Evolutionary conservation across 2,113 vertebrate genomes (phyloP).

Genomic region (Budorcas taxicolor): DNA sequence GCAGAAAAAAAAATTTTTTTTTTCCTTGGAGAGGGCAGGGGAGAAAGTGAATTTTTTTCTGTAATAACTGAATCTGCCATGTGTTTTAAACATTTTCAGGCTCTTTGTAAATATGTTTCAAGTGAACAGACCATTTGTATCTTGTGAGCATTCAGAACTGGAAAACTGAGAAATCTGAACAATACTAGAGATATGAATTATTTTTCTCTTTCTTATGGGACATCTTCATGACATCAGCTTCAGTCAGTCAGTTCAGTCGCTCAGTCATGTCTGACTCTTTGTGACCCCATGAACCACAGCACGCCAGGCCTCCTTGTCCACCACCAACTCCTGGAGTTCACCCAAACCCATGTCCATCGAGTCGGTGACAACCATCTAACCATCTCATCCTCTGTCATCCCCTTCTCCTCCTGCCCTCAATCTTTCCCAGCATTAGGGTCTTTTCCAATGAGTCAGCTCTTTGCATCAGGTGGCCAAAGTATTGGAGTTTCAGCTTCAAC

Average conservation of each 20-base stretch:
- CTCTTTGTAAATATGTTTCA: not conserved
- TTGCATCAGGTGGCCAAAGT: too few relatives aligned
- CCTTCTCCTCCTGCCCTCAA: too few relatives aligned
- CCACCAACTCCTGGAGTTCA: too few relatives aligned
- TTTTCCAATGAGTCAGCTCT: too few relatives aligned
- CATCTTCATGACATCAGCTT: not conserved
- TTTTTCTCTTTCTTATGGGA: not conserved
- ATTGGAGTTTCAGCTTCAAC: too few relatives aligned
- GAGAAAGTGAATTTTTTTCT: not conserved
- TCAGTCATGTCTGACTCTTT: not conserved
- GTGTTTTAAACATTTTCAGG: not conserved
- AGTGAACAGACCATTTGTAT: not conserved
- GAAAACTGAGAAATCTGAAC: not conserved
- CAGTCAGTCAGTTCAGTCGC: not conserved
- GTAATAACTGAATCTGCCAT: not conserved
- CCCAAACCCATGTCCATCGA: too few relatives aligned
- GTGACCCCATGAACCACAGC: too few relatives aligned
- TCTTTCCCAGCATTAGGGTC: too few relatives aligned
- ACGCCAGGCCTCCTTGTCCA: too few relatives aligned
- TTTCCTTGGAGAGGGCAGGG: not conserved
- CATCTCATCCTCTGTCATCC: too few relatives aligned
- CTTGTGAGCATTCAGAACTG: not conserved
- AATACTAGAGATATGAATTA: not conserved
- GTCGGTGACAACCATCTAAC: too few relatives aligned
- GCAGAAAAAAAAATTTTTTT: not conserved